Conservation (phyloP, 2,888 invertebrate species). For the Embidobia sp. region DNA sequence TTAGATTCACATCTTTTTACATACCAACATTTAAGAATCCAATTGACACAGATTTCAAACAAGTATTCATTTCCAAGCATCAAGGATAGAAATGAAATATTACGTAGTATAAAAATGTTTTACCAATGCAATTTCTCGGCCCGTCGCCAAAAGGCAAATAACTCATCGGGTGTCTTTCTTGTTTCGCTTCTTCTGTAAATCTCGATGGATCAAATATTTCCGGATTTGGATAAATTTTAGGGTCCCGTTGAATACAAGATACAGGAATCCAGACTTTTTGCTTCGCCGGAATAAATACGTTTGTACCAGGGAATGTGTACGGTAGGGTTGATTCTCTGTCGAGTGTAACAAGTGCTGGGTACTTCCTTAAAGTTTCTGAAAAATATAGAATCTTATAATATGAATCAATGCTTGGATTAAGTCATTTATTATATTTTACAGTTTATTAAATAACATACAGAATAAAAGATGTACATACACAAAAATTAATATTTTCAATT, state of each 20-base stretch:
- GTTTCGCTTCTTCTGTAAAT: slow-evolving; percentile 65
- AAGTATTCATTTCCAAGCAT: no score
- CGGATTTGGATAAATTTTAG: slow-evolving; percentile 71
- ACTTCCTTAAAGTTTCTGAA: slow-evolving; percentile 65
- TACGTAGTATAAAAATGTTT: no score
- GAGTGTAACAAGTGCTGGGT: slow-evolving; percentile 53
- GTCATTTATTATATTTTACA: no score
- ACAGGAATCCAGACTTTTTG: slow-evolving; percentile 60
- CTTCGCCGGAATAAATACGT: slow-evolving; percentile 61
- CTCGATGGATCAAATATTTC: slow-evolving; percentile 72
- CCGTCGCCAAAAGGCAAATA: slow-evolving; percentile 72
- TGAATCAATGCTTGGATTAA: no score
- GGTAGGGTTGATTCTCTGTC: slow-evolving; percentile 39
- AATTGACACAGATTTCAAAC: no score
- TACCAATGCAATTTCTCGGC: slow-evolving; percentile 73
- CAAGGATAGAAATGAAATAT: no score
- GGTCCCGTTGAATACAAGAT: slow-evolving; percentile 68
- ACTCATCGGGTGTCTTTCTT: slow-evolving; percentile 67
- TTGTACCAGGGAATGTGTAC: slow-evolving; percentile 57
- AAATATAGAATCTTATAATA: no score
- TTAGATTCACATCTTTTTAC: no score
- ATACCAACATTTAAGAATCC: no score
- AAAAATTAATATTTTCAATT: no score
- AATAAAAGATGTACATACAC: no score
- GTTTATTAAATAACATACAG: no score